Conservation (phyloP, 2,797 vertebrate genomes). For the Pogonophryne albipinna region DNA sequence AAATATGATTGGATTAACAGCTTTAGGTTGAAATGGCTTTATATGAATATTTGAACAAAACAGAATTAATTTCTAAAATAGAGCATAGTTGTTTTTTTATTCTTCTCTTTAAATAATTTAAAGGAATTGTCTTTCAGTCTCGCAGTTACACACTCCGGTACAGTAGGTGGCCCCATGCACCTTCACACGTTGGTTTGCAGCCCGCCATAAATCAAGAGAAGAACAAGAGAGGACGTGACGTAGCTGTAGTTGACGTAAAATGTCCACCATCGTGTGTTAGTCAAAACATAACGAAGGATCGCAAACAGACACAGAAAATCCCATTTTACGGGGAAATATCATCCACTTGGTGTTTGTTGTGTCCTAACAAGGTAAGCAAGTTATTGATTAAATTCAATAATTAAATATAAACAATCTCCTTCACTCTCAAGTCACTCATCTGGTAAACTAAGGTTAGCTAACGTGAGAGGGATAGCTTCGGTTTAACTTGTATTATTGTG, state of each 20-base stretch:
- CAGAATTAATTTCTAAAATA: too few species aligned
- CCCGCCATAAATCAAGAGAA: too few species aligned
- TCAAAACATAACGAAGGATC: conserved; percentile 40
- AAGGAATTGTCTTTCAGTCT: too few species aligned
- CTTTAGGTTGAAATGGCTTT: too few species aligned
- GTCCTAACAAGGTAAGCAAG: conserved; percentile 28
- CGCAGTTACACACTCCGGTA: too few species aligned
- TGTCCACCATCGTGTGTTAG: conserved; percentile 50
- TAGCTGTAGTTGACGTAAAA: conserved; percentile 45
- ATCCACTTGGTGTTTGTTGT: accelerated
- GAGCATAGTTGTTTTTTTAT: too few species aligned
- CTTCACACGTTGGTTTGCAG: too few species aligned
- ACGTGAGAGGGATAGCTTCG: background rate
- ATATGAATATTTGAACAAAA: too few species aligned
- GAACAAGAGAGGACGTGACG: conserved; percentile 54
- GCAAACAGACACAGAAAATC: background rate
- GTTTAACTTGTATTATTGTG: background rate
- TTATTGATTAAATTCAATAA: accelerated
- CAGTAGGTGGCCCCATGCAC: too few species aligned
- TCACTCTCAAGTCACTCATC: background rate
- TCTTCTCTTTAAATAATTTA: too few species aligned
- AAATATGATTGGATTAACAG: too few species aligned
- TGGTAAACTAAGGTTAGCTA: background rate
- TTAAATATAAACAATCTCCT: accelerated
- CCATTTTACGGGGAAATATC: background rate